Evolutionary conservation across 2,797 vertebrate genomes (phyloP).

Genomic region (Champsocephalus esox): DNA sequence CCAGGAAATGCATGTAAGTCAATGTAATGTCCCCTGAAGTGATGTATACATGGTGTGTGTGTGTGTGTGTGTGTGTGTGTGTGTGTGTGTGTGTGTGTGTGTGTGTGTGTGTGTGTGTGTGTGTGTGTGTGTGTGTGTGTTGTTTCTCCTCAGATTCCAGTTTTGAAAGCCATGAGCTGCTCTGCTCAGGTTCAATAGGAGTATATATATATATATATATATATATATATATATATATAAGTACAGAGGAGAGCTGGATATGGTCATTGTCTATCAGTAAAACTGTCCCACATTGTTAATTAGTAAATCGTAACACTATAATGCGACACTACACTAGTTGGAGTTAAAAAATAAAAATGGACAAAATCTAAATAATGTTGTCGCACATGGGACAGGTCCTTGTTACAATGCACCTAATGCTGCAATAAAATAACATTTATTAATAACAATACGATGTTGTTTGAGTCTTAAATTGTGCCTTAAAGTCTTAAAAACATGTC

Average conservation of each 20-base stretch:
- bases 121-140: background rate
- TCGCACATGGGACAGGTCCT: background rate
- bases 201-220: too few relatives aligned
- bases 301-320: background rate
- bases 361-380: too few relatives aligned
- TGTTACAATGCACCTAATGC: background rate
- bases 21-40: too few relatives aligned
- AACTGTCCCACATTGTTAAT: background rate
- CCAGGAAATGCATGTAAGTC: too few relatives aligned
- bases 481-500: background rate
- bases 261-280: background rate
- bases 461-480: background rate
- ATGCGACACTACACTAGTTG: background rate
- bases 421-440: background rate
- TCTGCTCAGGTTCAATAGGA: too few relatives aligned
- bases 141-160: constrained; percentile 12
- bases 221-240: too few relatives aligned
- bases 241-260: background rate
- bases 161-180: constrained; percentile 9
- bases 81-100: too few relatives aligned
- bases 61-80: too few relatives aligned
- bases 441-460: too few relatives aligned
- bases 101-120: background rate
- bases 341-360: too few relatives aligned
- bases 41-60: too few relatives aligned